phyloP scores from a whole-genome alignment of 2,888 invertebrate genomes.

The Drosophila antonietae region DNA sequence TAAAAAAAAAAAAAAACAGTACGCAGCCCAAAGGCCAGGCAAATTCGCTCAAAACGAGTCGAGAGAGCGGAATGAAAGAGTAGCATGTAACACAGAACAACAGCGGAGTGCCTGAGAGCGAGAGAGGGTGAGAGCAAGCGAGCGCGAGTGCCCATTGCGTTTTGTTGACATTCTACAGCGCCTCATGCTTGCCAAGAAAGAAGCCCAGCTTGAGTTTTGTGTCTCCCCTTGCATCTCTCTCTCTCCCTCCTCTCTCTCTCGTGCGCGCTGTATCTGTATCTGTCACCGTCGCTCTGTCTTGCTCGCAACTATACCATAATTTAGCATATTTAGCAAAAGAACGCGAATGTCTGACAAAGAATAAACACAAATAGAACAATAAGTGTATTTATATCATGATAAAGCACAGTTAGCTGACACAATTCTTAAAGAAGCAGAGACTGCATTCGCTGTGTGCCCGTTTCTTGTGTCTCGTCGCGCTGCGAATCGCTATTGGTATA shows the following conservation, averaged over 20 bases:
- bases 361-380: slow-evolving; percentile 31
- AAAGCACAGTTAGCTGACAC: slow-evolving; percentile 46
- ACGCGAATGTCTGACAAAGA: slow-evolving; percentile 16
- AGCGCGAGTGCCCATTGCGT: slow-evolving; percentile 37
- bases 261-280: neutral
- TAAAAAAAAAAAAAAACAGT: slow-evolving; percentile 76
- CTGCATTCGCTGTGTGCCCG: slow-evolving; percentile 29
- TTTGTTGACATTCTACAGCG: slow-evolving; percentile 71
- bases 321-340: slow-evolving; percentile 66
- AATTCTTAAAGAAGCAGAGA: slow-evolving; percentile 42
- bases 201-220: slow-evolving; percentile 24
- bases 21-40: slow-evolving; percentile 63
- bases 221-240: neutral
- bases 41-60: slow-evolving; percentile 77
- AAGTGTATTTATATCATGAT: slow-evolving; percentile 20
- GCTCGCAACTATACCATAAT: slow-evolving; percentile 39
- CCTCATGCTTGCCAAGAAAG: slow-evolving; percentile 32
- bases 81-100: slow-evolving; percentile 17
- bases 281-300: slow-evolving; percentile 7
- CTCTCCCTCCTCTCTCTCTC: neutral
- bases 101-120: neutral
- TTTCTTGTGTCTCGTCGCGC: slow-evolving; percentile 8
- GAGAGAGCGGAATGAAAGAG: slow-evolving; percentile 20
- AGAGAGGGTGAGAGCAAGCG: slow-evolving; percentile 7
- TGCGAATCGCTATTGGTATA: slow-evolving; percentile 7